Percentiles rank a stretch among this genome's conserved stretches.
phyloP scores from a whole-genome alignment of 2,113 vertebrate genomes.

The Chunga burmeisteri region DNA sequence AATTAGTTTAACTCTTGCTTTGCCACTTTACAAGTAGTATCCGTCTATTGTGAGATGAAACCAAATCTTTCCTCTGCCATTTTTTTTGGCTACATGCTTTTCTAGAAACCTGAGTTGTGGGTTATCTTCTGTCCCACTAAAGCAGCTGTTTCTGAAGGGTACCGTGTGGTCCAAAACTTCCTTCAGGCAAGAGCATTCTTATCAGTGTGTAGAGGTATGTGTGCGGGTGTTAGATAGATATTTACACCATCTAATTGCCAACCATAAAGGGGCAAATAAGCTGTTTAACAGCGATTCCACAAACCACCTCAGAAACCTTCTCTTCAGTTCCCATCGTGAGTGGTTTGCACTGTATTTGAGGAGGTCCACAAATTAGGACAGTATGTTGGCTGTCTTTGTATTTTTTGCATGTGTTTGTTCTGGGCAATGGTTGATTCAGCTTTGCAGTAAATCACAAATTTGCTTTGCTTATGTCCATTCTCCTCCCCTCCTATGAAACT shows the following conservation, averaged over 20 bases:
- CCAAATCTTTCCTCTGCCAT: neutral
- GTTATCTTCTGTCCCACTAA: neutral
- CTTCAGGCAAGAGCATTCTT: neutral
- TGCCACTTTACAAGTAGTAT: neutral
- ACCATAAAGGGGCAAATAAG: neutral
- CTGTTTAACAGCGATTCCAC: neutral
- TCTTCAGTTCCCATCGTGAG: neutral
- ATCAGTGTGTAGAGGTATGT: neutral
- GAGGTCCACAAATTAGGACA: neutral
- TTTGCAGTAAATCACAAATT: neutral
- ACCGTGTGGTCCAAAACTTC: neutral
- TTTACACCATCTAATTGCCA: neutral
- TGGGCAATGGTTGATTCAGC: neutral
- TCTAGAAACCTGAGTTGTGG: neutral
- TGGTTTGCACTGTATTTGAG: neutral
- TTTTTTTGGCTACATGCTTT: neutral
- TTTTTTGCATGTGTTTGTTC: neutral
- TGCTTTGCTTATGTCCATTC: neutral
- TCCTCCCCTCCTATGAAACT: neutral
- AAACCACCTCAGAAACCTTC: neutral
- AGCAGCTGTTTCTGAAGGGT: neutral
- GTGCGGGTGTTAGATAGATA: neutral
- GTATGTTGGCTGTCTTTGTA: neutral
- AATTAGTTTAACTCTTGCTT: conserved; percentile 52
- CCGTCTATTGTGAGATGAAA: neutral